Evolutionary conservation across 2,888 invertebrate species (phyloP), one percentile per base, ranked within the genome.

Genomic region (Erpobdella octoculata): DNA sequence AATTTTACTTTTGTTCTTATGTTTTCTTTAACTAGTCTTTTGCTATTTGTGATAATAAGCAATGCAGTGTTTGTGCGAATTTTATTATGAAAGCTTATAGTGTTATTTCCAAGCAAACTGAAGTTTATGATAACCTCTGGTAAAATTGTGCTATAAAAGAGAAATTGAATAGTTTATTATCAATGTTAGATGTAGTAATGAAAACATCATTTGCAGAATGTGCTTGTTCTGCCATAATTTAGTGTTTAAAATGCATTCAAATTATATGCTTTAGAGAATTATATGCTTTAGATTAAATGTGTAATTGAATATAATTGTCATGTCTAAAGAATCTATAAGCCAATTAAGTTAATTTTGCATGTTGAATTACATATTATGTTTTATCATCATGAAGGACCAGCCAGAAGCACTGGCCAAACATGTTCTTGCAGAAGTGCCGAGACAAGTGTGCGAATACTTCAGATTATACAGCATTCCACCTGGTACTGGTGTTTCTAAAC

Each of bases 341-440:
- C n/a, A n/a, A n/a, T n/a, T 8, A 18, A 31, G 21, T 8, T 53
- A 28, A 36, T 2, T 71, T 70, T 46, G 18, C 4, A 4, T 28
- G 36, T 18, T 67, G 48, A n/a, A 25, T 48, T 67, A 25, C 35
- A 21, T 18, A 15, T 70, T 35, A 35, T 8, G 31, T 9, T 33
- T 62, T 53, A 31, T 67, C 12, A 72, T 73, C 35, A n/a, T 36
- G 15, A 58, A 77, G 81, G 74, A 75, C 3, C 74, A 78, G 15
- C 75, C 80, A 25, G 79, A 76, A n/a, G 79, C 79, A 62, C 73
- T 82, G 64, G 81, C 82, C 0, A 74, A 77, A 37, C 79, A 81
- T 72, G 81, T 82, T 6, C 73, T 82, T 61, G 81, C 81, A 0
- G 82, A 82, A 73, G 79, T 82, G 6, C 82, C 81, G 1, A 77